Base-by-base conservation (phyloP, 2,113 vertebrate species). In the Grantiella picta region DNA sequence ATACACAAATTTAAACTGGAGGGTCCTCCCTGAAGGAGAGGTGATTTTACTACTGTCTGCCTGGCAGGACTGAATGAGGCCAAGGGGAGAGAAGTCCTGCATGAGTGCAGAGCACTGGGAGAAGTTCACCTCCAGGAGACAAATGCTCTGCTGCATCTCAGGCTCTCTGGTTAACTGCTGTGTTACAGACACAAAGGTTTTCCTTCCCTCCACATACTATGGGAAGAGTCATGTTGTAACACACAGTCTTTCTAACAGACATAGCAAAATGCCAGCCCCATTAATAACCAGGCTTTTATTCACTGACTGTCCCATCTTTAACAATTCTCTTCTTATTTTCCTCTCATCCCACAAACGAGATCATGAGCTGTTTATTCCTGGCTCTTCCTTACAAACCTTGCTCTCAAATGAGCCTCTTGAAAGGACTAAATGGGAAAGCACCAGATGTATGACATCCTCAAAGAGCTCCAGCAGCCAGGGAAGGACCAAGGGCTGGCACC, bases 351-450 rank as follows among this genome's bases (percentile, higher is more conserved):
- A 47, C 56, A 89, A 83, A 86, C 0, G 1, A 40, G n/a, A 82
- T 66, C 65, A 52, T 1, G 15, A 91, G 61, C 81, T 84, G 82
- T 85, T 92, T 75, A 72, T 94, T 96, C 85, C 70, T 86, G 81
- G 82, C 78, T 85, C 45, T 91, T 79, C 70, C 49, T 63, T 72
- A 80, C 42, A 73, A 81, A 76, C 66, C 40, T 66, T 70, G 56
- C 44, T 92, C 57, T 87, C 69, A 71, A 85, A 89, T 0, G 10
- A 91, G 53, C 57, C 86, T 76, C 78, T 72, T 61, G 40, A 95
- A 95, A 94, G 36, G 81, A 18, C 69, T 79, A 76, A 84, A 94
- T 49, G 28, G 57, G 77, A 40, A 87, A 91, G 49, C 77, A 95
- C 36, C 92, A 95, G 86, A 69, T 92, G 81, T 50, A 33, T 9